Percentiles rank a stretch among this genome's conserved stretches.
phyloP scores from a whole-genome alignment of 2,888 invertebrate species.

The Cataglyphis albicans region DNA sequence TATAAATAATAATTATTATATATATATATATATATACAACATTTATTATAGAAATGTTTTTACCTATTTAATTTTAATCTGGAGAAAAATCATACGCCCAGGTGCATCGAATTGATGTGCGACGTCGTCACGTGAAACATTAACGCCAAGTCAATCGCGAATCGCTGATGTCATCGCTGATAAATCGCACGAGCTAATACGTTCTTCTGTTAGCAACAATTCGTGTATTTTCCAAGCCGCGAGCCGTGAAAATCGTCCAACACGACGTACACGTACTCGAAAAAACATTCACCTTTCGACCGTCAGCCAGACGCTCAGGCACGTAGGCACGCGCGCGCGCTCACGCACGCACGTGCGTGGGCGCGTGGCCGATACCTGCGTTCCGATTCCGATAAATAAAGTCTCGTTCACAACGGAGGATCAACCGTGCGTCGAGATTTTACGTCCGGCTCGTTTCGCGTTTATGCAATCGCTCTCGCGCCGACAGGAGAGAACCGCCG shows the following conservation, averaged over 20 bases:
- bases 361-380: constrained; percentile 62
- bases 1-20: background rate
- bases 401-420: constrained; percentile 9
- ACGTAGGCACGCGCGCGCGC: background rate
- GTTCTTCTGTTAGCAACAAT: background rate
- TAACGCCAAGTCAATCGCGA: background rate
- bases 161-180: background rate
- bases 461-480: constrained; percentile 3
- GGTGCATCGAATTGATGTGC: background rate
- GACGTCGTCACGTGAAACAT: background rate
- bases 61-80: background rate
- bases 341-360: constrained; percentile 60
- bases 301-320: background rate
- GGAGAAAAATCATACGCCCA: constrained; percentile 4
- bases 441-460: constrained; percentile 6
- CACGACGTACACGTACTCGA: background rate
- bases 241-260: constrained; percentile 37
- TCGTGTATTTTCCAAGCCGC: background rate
- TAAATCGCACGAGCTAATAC: constrained; percentile 11
- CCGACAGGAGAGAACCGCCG: constrained; percentile 19
- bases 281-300: constrained; percentile 28
- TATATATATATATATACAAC: background rate
- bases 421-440: constrained; percentile 14
- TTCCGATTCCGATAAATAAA: constrained; percentile 21
- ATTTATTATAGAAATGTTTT: background rate